phyloP scores from a whole-genome alignment of 2,113 vertebrate genomes.

The Uropsilus gracilis region DNA sequence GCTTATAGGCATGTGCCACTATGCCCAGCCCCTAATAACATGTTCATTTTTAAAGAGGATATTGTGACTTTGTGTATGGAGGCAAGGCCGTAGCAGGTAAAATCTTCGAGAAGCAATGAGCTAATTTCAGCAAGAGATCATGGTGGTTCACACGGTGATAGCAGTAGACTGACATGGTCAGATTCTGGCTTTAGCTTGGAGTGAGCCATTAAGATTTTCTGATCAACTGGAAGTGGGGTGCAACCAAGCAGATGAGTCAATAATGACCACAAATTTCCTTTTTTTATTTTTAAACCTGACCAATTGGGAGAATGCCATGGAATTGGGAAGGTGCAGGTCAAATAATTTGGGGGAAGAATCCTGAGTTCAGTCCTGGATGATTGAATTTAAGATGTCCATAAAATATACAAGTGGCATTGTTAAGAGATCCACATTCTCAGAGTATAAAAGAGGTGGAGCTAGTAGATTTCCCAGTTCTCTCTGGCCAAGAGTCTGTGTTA shows the following conservation, averaged over 20 bases:
- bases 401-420: too few species aligned
- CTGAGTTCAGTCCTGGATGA: background rate
- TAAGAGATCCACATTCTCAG: too few species aligned
- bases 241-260: background rate
- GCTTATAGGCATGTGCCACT: too few species aligned
- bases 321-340: background rate
- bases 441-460: background rate
- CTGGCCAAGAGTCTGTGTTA: background rate
- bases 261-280: background rate
- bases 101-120: background rate
- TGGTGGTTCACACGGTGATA: too few species aligned
- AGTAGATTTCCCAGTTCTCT: background rate
- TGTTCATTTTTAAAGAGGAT: background rate
- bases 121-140: background rate
- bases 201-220: background rate
- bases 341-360: background rate
- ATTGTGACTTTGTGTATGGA: background rate
- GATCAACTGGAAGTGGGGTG: background rate
- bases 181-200: background rate
- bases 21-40: too few species aligned
- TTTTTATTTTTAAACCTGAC: too few species aligned
- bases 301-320: background rate
- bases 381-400: background rate
- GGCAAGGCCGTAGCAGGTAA: background rate
- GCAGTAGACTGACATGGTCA: too few species aligned